Percentiles rank a stretch among this genome's conserved stretches.
phyloP scores from a whole-genome alignment of 2,888 invertebrate genomes.

The Mythimna albipuncta region DNA sequence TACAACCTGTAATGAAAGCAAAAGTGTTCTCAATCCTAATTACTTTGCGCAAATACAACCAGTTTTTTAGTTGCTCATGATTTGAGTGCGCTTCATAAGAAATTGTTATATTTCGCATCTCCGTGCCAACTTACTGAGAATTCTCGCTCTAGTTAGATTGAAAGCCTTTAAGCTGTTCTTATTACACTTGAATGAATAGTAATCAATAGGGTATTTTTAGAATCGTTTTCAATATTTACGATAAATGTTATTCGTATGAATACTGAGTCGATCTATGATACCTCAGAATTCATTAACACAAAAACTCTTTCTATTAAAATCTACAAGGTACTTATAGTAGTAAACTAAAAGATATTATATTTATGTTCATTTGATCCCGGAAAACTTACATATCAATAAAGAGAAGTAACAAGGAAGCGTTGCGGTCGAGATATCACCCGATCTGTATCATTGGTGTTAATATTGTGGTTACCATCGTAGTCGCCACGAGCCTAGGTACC shows the following conservation, averaged over 20 bases:
- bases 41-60: constrained; percentile 57
- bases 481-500: constrained; percentile 44
- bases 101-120: constrained; percentile 34
- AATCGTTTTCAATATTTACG: constrained; percentile 22
- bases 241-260: background rate
- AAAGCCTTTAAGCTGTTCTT: constrained; percentile 9
- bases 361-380: constrained; percentile 51
- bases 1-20: constrained; percentile 62
- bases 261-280: background rate
- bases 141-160: constrained; percentile 2
- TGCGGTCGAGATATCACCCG: constrained; percentile 64
- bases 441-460: constrained; percentile 62
- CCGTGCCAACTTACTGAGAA: background rate
- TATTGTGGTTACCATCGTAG: constrained; percentile 57
- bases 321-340: background rate
- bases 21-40: constrained; percentile 67
- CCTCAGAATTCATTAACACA: background rate
- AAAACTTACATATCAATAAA: constrained; percentile 54
- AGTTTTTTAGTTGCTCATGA: constrained; percentile 37
- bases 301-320: background rate
- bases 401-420: constrained; percentile 60
- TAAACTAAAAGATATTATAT: background rate
- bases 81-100: constrained; percentile 38
- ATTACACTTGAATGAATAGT: background rate
- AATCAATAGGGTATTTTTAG: background rate